Conservation (phyloP, 2,113 vertebrate species). For the Etheostoma cragini region DNA sequence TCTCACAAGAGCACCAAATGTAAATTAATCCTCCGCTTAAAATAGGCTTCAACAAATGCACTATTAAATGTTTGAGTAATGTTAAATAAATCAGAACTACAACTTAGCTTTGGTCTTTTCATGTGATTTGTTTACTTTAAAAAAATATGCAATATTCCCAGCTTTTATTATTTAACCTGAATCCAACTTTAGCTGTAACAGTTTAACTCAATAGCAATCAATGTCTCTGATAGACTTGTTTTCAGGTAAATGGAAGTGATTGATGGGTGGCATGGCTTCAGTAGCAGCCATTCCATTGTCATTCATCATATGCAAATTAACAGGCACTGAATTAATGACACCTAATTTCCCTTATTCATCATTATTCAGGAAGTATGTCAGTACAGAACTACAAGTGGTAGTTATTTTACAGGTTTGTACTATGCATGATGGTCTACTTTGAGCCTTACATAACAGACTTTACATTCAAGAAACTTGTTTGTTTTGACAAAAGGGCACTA, state of each 20-base stretch:
- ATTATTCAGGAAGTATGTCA: background rate
- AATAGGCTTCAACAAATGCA: background rate
- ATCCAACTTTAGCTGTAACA: background rate
- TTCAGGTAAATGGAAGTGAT: too few species aligned
- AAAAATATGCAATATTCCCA: background rate
- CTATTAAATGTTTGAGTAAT: background rate
- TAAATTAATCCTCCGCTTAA: background rate
- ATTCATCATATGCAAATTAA: background rate
- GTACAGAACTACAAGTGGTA: background rate
- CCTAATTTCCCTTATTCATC: background rate
- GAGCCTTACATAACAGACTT: constrained; percentile 39
- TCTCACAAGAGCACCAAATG: too few species aligned
- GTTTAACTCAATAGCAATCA: background rate
- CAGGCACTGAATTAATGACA: background rate
- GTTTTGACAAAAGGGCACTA: background rate
- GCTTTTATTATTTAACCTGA: background rate
- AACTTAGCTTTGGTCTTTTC: background rate
- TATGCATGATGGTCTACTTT: background rate
- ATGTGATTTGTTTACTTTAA: background rate
- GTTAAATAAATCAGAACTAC: background rate
- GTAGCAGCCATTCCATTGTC: background rate
- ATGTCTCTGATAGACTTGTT: background rate
- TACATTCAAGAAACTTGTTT: background rate
- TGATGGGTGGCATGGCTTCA: too few species aligned
- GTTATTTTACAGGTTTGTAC: background rate